A percentile compares a stretch with the other conserved stretches of the same genome.
phyloP scores from a whole-genome alignment of 2,888 invertebrate species.

The Acronicta leporina region DNA sequence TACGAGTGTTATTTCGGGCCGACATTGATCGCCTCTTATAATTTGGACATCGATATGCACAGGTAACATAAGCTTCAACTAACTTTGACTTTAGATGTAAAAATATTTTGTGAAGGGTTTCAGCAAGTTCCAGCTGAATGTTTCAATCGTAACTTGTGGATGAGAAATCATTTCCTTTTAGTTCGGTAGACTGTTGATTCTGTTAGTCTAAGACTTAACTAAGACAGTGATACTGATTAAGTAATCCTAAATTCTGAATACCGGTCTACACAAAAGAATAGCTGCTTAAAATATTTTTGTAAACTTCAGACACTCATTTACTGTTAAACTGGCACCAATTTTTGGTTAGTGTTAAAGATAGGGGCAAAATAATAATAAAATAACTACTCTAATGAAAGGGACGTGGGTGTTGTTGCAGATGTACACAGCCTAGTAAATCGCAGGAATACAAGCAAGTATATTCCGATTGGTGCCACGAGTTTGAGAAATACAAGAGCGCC shows the following conservation, averaged over 20 bases:
- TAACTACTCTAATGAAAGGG: neutral
- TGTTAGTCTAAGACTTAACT: no score
- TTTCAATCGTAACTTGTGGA: neutral
- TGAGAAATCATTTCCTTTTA: no score
- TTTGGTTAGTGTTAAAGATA: no score
- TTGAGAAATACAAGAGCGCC: constrained; percentile 91
- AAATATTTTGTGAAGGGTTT: neutral
- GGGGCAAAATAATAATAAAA: no score
- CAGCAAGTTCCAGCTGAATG: neutral
- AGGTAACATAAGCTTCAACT: constrained; percentile 66
- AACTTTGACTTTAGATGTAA: neutral
- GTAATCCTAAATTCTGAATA: neutral
- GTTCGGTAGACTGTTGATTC: no score
- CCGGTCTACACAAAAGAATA: no score
- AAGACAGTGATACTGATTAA: neutral
- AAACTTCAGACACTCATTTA: no score
- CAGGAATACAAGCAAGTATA: constrained; percentile 90
- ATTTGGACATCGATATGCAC: constrained; percentile 89
- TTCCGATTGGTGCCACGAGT: constrained; percentile 93
- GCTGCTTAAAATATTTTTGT: no score
- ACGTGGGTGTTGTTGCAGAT: constrained; percentile 70
- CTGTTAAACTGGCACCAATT: no score
- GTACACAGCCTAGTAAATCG: constrained; percentile 88
- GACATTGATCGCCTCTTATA: constrained; percentile 88
- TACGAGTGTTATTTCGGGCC: constrained; percentile 90